Evolutionary conservation across 2,797 vertebrate genomes (phyloP), one percentile per base, ranked within the genome.

Genomic region (Sebastes vulpes): DNA sequence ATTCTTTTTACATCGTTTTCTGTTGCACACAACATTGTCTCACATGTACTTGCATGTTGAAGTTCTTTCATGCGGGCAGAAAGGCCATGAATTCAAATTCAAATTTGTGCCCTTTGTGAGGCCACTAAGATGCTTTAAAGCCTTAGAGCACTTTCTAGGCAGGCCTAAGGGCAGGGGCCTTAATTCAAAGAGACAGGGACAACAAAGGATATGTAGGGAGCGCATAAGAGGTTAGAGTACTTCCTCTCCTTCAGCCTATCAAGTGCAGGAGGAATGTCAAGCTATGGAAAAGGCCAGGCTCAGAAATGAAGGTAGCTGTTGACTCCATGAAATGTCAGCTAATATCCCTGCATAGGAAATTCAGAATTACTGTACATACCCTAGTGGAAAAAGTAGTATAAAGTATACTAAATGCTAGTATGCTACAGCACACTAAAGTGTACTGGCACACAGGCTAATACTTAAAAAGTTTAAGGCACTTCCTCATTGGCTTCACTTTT

Each of bases 161-260:
- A 61, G 65, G 75, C 75, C 42, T 63, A 31, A 64, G 85, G 83
- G 50, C 74, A 72, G 53, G 81, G 56, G 28, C 72, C 69, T 70
- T 92, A 90, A 92, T 91, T 91, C 77, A 90, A 93, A 86, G 89
- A 83, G 93, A 92, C 85, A 86, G 78, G 79, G 50, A 78, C 83
- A 84, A 85, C 84, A 82, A 83, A 77, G 54, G 52, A 83, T 60
- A 71, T 77, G 84, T 81, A 82, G 68, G 21, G 28, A 86, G 79
- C 18, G 53, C 75, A 82, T 53, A 52, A 67, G 82, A 83, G 87
- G 83, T 70, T 56, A 42, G 56, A 61, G 63, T 72, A 81, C 85
- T 75, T 86, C 70, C 80, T 87, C 78, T 82, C 50, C 48, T 89
- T 88, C 79, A 81, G 50, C 88, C 87, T 91, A 42, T 93, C 83